These are phyloP conservation scores for Athalia cordata DNA, from an alignment of 2,888 invertebrate species.

Conservation along the genomic window DNA sequence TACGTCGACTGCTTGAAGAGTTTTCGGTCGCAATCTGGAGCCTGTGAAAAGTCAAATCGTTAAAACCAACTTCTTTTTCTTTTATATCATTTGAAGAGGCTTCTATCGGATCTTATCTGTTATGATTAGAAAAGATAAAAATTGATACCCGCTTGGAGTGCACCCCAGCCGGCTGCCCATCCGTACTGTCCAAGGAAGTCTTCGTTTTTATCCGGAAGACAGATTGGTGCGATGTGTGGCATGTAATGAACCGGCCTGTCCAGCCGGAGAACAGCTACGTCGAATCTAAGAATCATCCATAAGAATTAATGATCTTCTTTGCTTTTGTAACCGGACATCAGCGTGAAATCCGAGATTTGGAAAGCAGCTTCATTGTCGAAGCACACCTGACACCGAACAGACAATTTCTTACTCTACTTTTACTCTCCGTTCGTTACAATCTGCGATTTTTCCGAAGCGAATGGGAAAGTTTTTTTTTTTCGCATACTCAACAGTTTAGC, in stretches of 20 bases:
- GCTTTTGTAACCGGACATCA: too few relatives aligned
- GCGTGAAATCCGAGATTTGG: too few relatives aligned
- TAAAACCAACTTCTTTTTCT: neutral
- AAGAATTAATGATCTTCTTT: neutral
- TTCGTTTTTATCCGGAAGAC: slow-evolving; percentile 91
- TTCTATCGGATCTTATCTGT: neutral
- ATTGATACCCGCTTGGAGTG: slow-evolving; percentile 79
- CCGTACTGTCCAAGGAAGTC: slow-evolving; percentile 93
- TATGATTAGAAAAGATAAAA: neutral
- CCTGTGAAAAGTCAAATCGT: slow-evolving; percentile 77
- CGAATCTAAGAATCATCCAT: slow-evolving; percentile 77
- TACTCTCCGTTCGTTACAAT: too few relatives aligned
- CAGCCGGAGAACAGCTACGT: slow-evolving; percentile 91
- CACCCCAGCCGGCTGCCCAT: slow-evolving; percentile 96
- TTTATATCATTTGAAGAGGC: neutral
- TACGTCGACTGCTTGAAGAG: slow-evolving; percentile 92
- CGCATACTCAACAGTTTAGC: too few relatives aligned
- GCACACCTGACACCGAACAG: too few relatives aligned
- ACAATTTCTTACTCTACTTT: too few relatives aligned
- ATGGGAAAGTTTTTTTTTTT: too few relatives aligned
- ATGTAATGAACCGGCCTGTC: slow-evolving; percentile 93
- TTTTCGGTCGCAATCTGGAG: slow-evolving; percentile 90
- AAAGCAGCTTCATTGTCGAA: too few relatives aligned
- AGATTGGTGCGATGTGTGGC: slow-evolving; percentile 94
- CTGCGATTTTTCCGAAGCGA: too few relatives aligned